Percentiles rank a stretch among this genome's conserved stretches.
Conservation (phyloP, 2,113 vertebrate species). For the Ptychochromis oligacanthus region DNA sequence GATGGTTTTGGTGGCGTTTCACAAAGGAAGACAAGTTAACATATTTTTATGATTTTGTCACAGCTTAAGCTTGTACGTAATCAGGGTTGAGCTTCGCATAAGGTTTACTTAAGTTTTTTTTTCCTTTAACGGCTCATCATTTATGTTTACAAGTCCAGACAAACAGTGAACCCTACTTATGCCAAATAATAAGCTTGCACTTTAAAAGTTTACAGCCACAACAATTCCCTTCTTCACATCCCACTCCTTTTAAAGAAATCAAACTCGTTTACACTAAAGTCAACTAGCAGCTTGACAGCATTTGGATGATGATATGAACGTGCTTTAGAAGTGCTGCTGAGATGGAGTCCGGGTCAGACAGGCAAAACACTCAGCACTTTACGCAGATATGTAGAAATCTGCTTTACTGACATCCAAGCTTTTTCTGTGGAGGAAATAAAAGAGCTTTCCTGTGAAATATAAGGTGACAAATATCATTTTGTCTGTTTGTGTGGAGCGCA, state of each 20-base stretch:
- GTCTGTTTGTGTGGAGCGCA: neutral
- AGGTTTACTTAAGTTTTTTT: neutral
- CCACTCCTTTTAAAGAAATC: neutral
- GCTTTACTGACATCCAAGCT: neutral
- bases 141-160: neutral
- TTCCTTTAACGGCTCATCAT: neutral
- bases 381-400: conserved; percentile 44
- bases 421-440: conserved; percentile 80
- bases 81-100: neutral
- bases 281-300: conserved; percentile 7
- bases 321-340: conserved; percentile 81
- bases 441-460: conserved; percentile 78
- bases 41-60: neutral
- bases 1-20: too few relatives aligned
- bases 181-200: neutral
- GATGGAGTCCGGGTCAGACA: conserved; percentile 80
- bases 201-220: neutral
- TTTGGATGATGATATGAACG: conserved; percentile 32
- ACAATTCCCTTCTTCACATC: neutral
- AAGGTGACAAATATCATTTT: conserved; percentile 17
- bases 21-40: neutral
- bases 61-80: neutral
- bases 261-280: conserved; percentile 17
- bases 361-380: conserved; percentile 69
- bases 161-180: neutral